Conservation (phyloP, 2,113 vertebrate genomes). For the Cavia porcellus region DNA sequence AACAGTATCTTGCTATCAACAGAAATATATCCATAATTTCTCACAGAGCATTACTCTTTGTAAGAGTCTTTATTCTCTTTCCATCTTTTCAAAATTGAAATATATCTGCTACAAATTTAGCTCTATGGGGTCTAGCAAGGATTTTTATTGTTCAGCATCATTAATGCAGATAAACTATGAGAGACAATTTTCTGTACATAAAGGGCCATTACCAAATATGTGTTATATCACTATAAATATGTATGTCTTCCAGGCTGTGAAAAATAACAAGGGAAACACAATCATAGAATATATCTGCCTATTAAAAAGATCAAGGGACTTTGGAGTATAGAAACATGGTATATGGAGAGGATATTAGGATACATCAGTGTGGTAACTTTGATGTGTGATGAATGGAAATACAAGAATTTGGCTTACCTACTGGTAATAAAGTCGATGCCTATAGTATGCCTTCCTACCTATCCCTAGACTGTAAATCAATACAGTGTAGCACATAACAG, state of each 20-base stretch:
- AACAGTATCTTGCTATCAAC: neutral
- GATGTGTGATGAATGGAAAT: neutral
- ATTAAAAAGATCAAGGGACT: neutral
- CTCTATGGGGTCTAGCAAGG: neutral
- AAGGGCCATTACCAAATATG: neutral
- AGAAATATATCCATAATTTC: neutral
- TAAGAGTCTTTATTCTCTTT: neutral
- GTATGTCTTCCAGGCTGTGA: neutral
- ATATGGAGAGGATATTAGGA: neutral
- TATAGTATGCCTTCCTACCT: neutral
- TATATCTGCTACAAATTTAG: neutral
- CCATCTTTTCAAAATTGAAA: neutral
- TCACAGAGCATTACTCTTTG: neutral
- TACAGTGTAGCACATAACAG: neutral
- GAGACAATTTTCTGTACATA: neutral
- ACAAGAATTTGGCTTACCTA: neutral
- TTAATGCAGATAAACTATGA: conserved; percentile 32
- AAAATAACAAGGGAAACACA: neutral
- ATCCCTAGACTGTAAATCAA: neutral
- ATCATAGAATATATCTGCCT: neutral
- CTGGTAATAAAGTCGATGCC: neutral
- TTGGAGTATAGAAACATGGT: neutral
- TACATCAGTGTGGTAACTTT: neutral
- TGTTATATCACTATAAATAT: neutral
- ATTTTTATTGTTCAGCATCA: neutral